Base-by-base conservation (phyloP, 2,888 invertebrate genomes). In the Hecatera dysodea region DNA sequence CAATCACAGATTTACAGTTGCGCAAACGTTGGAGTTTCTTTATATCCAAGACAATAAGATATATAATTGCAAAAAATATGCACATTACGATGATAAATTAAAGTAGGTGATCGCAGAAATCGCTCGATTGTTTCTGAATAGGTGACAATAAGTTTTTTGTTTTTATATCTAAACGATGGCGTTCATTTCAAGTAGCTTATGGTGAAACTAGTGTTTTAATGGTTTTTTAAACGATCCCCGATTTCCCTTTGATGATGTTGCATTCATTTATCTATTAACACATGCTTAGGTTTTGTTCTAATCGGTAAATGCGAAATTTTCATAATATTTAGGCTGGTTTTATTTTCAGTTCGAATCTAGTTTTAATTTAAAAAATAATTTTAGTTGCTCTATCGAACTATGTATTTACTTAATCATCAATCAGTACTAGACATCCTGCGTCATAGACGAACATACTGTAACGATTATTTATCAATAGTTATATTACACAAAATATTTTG, bases 141-240 rank as follows among this genome's bases (percentile, higher is more conserved):
- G 95, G 95, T 94, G 95, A 95, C 95, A 94, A 95, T 94, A 93
- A 86, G 87, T 92, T 91, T 91, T 92, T 90, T 91, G 89, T 91
- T 90, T 89, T 86, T 88, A 84, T 90, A 90, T 86, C 86, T 91
- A 90, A 90, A 80, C 82, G 84, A 81, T 85, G 76, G 75, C 90
- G 89, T 90, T 95, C 93, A 91, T 94, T 94, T 94, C 94, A 87
- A 90, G 93, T 92, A 94, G 95, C 93, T 94, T 94, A 94, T 91
- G 93, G 93, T 87, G 94, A 93, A 93, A 93, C 90, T 90, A 83
- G 87, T 75, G 80, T 81, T 88, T 82, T 94, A 90, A 95, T 94
- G 93, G 82, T 83, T 86, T 91, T 95, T 90, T 93, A 94, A 95
- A 90, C 89, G 92, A 90, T 93, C 90, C 79, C 88, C 91, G 91